Conservation (phyloP, 2,888 invertebrate genomes). For the Julus scanicus region DNA sequence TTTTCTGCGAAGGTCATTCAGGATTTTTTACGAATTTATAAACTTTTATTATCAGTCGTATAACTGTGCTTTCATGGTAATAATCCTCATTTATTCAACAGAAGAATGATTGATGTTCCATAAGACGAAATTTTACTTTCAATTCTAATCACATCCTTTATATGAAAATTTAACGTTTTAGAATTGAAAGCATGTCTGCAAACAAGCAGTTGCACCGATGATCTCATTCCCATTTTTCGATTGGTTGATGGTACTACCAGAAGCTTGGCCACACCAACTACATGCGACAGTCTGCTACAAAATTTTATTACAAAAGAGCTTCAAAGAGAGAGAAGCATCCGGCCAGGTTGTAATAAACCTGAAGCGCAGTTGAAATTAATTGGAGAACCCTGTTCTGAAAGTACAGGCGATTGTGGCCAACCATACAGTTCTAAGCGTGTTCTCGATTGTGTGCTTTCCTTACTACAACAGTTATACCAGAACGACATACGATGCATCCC, state of each 20-base stretch:
- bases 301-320: neutral
- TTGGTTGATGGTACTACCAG: neutral
- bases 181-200: neutral
- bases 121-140: neutral
- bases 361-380: neutral
- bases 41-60: no score
- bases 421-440: neutral
- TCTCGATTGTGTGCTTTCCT: neutral
- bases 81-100: no score
- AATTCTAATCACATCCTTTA: constrained; percentile 2
- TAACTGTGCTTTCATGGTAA: no score
- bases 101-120: neutral
- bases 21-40: no score
- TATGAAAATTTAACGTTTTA: neutral
- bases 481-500: neutral
- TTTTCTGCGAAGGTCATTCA: no score
- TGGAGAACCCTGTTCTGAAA: neutral
- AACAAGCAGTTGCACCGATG: neutral
- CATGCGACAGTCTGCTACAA: neutral
- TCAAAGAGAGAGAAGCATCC: neutral
- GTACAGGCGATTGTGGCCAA: neutral
- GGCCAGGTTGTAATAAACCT: neutral
- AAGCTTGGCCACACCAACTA: neutral
- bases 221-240: neutral
- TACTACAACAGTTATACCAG: constrained; percentile 28